Evolutionary conservation across 2,888 invertebrate genomes (phyloP).

Genomic region (Aromia moschata): DNA sequence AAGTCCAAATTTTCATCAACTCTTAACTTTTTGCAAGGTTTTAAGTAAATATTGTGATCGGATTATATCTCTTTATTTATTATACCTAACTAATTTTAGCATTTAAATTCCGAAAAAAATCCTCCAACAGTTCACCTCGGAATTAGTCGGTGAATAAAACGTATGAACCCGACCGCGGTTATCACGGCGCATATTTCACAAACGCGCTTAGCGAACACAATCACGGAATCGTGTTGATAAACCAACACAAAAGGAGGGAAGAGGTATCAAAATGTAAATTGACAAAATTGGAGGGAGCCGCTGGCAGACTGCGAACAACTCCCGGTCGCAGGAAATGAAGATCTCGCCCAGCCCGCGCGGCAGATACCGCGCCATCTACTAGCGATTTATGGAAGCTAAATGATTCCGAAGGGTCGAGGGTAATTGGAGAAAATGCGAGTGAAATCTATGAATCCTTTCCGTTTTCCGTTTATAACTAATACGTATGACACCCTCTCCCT

Average conservation of each 20-base stretch:
- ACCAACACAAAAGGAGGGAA: neutral
- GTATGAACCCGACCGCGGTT: too few species aligned
- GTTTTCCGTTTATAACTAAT: too few species aligned
- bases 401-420: neutral
- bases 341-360: conserved; percentile 35
- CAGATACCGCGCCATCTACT: conserved; percentile 24
- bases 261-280: conserved; percentile 23
- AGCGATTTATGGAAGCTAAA: neutral
- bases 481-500: too few species aligned
- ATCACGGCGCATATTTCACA: neutral
- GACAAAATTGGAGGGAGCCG: conserved; percentile 21
- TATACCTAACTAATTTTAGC: too few species aligned
- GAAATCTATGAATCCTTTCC: too few species aligned
- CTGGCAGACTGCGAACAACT: conserved; percentile 30
- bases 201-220: neutral
- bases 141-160: too few species aligned
- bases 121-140: too few species aligned
- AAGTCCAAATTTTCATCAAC: too few species aligned
- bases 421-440: conserved; percentile 32
- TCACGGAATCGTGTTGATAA: neutral
- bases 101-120: too few species aligned
- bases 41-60: too few species aligned
- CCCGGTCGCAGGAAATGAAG: conserved; percentile 42
- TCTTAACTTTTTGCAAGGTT: too few species aligned
- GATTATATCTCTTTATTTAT: too few species aligned